Base-by-base conservation (phyloP, 1,140 invertebrate species). In the Drosophila nasuta region DNA sequence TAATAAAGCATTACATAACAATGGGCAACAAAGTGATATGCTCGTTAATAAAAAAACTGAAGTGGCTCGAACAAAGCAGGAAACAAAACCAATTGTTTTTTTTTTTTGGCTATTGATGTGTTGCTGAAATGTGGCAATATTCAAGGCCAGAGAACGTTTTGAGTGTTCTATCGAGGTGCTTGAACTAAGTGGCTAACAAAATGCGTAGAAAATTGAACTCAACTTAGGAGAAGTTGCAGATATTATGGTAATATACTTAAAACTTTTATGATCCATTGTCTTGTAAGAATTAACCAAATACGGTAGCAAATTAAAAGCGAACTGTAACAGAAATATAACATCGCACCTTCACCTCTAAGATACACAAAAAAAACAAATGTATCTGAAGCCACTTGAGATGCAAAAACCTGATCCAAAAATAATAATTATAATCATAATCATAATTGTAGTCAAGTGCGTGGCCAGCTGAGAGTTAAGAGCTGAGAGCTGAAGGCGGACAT, bases 361-460 rank as follows among this genome's bases (percentile, higher is more conserved):
- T 60, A 28, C 5, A 49, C 0, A 25, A 25, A 25, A n/a, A n/a
- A n/a, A n/a, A n/a, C n/a, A n/a, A 17, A n/a, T 41, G 17, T 41
- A 41, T 56, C 59, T 28, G 57, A 25, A 35, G 41, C 35, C 74
- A 81, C 80, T 88, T 81, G 41, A 88, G 51, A 48, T 65, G 67
- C 58, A 25, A 82, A 87, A 73, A 81, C 65, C 77, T 71, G 68
- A 70, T 76, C 71, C 62, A 74, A 83, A 88, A 89, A 83, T 83
- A 81, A 41, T 17, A 20, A 41, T 41, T 11, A 41, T 41, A 41
- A 56, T 38, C 33, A 57, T 41, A 38, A 57, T 57, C 33, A 57
- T 54, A 64, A 74, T 76, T 81, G 67, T 59, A 43, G 51, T 81
- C 46, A 68, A 85, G 85, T 81, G 74, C 64, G 57, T 75, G 17